Percentiles rank a stretch among this genome's conserved stretches.
Evolutionary conservation across 2,797 vertebrate species (phyloP).

Genomic region (Gila robusta): DNA sequence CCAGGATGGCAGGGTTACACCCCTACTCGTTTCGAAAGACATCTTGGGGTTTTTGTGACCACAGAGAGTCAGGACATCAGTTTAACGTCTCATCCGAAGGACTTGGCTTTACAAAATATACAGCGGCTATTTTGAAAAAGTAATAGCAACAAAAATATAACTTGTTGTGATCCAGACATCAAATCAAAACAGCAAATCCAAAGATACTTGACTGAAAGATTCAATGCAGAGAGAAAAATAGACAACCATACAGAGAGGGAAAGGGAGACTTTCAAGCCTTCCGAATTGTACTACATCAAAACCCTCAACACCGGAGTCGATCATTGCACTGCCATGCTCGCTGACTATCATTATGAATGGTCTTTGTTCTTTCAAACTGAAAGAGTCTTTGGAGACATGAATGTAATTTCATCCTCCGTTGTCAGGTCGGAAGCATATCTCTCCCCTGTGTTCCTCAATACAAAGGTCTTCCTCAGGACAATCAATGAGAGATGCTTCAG

Average conservation of each 20-base stretch:
- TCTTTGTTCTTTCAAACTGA: conserved; percentile 55
- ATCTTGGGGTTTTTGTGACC: too few relatives aligned
- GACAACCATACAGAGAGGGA: background rate
- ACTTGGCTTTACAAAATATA: conserved; percentile 9
- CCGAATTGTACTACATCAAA: conserved; percentile 48
- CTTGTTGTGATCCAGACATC: background rate
- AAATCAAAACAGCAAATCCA: conserved; percentile 30
- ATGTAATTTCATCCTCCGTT: conserved; percentile 55
- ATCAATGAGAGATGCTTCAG: conserved; percentile 40
- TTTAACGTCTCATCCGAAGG: too few relatives aligned
- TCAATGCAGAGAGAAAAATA: conserved; percentile 28
- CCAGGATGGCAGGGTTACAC: too few relatives aligned
- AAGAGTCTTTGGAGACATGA: conserved; percentile 48
- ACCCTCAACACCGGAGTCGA: conserved; percentile 33
- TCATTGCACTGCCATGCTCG: conserved; percentile 40
- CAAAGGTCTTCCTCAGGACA: conserved; percentile 46
- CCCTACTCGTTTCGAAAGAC: too few relatives aligned
- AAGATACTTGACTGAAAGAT: conserved; percentile 24
- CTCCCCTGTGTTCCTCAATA: conserved; percentile 36
- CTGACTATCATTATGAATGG: conserved; percentile 54
- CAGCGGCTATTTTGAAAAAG: conserved; percentile 18
- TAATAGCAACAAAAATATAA: conserved; percentile 23
- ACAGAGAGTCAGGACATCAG: too few relatives aligned
- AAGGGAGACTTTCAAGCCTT: conserved; percentile 50
- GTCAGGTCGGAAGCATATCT: conserved; percentile 45